Evolutionary conservation across 2,888 invertebrate genomes (phyloP), one percentile per base, ranked within the genome.

Genomic region (Dynastes grantii): DNA sequence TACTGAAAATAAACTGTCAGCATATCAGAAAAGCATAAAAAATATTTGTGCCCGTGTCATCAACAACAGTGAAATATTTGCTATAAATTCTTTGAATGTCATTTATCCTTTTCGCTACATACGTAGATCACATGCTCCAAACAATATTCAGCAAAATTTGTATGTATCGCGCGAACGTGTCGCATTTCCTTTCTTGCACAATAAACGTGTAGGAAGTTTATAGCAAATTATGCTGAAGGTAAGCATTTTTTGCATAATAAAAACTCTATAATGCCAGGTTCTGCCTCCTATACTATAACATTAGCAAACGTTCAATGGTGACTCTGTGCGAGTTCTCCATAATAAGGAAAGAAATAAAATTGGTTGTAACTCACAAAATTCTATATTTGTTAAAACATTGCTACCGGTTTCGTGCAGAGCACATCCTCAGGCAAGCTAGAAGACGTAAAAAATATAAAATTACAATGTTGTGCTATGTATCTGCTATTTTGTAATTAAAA

Each of bases 111-210:
- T 22, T 16, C 16, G 22, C 55, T 6, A n/a, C 55, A 8, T 55
- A 55, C 55, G 16, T 16, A 55, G n/a, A 55, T 55, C n/a, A 22
- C 55, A n/a, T 3, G 6, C n/a, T 8, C 22, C 3, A 22, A 22
- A 55, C 55, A 55, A 16, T 1, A 55, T 55, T 55, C 16, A 45
- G 45, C 45, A 11, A 1, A 37, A 37, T 37, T n/a, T 8, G 53
- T 9, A 53, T 53, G 53, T 6, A 55, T 45, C 55, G 22, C 5
- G 9, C 11, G n/a, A 53, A 55, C n/a, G 55, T 16, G 6, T 13
- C 13, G 55, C 55, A 64, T n/a, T 32, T 64, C 64, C 64, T 9
- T 64, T 64, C 64, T 64, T 29, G 37, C 32, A 11, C 29, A 64
- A 64, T 64, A 9, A 37, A 2, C 37, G 63, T 63, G 2, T 13